Evolutionary conservation across 1,140 invertebrate genomes (phyloP).

Genomic region (Dinoponera quadriceps): DNA sequence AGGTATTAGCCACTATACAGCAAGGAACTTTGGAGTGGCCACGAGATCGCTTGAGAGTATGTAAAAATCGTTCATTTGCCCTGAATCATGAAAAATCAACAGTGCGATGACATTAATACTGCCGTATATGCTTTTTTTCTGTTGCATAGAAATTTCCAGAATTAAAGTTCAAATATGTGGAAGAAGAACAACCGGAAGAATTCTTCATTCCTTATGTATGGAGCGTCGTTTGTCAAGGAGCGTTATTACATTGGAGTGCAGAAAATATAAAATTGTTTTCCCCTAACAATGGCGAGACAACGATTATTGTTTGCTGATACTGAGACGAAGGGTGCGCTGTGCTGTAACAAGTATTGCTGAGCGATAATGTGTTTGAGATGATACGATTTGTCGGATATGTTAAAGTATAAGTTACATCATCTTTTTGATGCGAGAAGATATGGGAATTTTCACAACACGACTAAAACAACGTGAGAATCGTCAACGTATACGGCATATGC

Average conservation of each 20-base stretch:
- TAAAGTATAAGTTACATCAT: neutral
- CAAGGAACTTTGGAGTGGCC: conserved; percentile 96
- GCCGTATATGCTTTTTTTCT: conserved; percentile 29
- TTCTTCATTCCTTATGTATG: conserved; percentile 99
- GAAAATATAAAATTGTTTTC: conserved; percentile 86
- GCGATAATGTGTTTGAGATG: conserved; percentile 51
- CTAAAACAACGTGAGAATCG: neutral
- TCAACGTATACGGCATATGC: neutral
- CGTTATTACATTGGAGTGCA: conserved; percentile 92
- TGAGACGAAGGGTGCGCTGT: conserved; percentile 63
- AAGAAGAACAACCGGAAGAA: conserved; percentile 99
- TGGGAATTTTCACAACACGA: neutral
- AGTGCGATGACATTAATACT: conserved; percentile 29
- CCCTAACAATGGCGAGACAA: conserved; percentile 80
- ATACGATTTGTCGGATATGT: neutral
- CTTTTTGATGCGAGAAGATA: neutral
- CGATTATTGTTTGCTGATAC: conserved; percentile 85
- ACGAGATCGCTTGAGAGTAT: conserved; percentile 95
- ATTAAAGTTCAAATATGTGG: conserved; percentile 99
- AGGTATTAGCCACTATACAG: conserved; percentile 95
- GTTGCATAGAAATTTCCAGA: conserved; percentile 96
- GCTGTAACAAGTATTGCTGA: conserved; percentile 58
- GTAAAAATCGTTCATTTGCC: conserved; percentile 47
- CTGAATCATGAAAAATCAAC: conserved; percentile 9
- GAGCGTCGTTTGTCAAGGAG: conserved; percentile 94